Evolutionary conservation across 2,888 invertebrate genomes (phyloP).

Genomic region (Apodemia duryi): DNA sequence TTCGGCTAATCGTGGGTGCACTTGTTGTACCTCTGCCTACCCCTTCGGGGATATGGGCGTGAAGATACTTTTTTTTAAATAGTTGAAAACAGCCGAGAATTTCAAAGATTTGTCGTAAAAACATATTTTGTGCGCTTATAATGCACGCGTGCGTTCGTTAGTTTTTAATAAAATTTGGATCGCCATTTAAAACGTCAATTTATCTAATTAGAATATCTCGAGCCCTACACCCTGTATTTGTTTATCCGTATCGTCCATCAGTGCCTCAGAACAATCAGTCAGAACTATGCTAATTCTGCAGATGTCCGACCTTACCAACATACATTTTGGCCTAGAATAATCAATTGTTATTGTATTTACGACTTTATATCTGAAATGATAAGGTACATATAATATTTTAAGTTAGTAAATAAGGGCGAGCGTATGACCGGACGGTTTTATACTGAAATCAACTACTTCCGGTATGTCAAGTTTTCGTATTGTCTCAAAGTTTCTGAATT

Average conservation of each 20-base stretch:
- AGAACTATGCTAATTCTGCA: constrained; percentile 57
- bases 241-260: constrained; percentile 16
- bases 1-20: too few relatives aligned
- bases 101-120: too few relatives aligned
- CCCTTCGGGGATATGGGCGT: too few relatives aligned
- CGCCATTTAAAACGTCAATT: not conserved
- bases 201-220: constrained; percentile 10
- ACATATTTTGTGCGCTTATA: too few relatives aligned
- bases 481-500: constrained; percentile 6
- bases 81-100: too few relatives aligned
- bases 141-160: too few relatives aligned
- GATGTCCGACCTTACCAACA: constrained; percentile 38
- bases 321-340: not conserved
- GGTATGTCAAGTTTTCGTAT: constrained; percentile 10
- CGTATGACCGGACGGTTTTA: not conserved
- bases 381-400: not conserved
- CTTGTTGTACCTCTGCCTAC: too few relatives aligned
- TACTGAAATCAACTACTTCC: constrained; percentile 14
- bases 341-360: not conserved
- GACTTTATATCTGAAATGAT: not conserved
- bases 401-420: not conserved
- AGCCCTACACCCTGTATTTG: not conserved
- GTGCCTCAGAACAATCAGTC: constrained; percentile 62
- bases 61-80: too few relatives aligned
- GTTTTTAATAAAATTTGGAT: not conserved